Base-by-base conservation (phyloP, 2,888 invertebrate genomes). In the Catocala nupta region DNA sequence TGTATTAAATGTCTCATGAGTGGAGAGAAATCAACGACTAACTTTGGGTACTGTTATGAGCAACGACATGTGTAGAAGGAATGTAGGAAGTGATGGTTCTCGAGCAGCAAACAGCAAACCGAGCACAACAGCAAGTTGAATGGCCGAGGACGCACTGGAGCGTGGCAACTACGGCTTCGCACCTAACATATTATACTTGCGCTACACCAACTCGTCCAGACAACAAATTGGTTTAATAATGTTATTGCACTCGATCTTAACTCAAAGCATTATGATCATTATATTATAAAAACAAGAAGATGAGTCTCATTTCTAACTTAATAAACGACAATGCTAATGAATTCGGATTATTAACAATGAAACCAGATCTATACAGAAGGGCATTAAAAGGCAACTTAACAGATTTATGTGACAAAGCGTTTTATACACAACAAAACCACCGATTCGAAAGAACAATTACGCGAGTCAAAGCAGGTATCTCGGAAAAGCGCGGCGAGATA, bases 401-500 rank as follows among this genome's bases (percentile, higher is more conserved):
- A 88, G 92, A 90, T 91, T 90, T 89, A 81, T 87, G 90, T 91
- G 92, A 93, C 92, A 93, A 93, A 93, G 93, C 93, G 85, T 90
- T 91, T 91, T 90, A 89, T 84, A 81, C 86, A 85, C 88, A 92
- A 92, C 90, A 92, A 92, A 92, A 90, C 91, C 87, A 82, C 81
- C 85, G 87, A 90, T 89, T 90, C 84, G 86, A 92, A 93, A 93
- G 91, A 93, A 94, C 93, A 94, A 94, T 94, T 91, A 93, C 88
- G 87, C 82, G 87, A 90, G 90, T 91, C 92, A 92, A 92, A 92
- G 89, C 89, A 88, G 91, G 90, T 92, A 90, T 90, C 88, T 87
- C 76, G 79, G 89, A 85, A 91, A 91, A 89, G 90, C 89, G 90
- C 84, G 88, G 83, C 84, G 90, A 91, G 90, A 93, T 92, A 91